Conservation (phyloP, 1,140 invertebrate genomes). For the Eriosoma lanigerum region DNA sequence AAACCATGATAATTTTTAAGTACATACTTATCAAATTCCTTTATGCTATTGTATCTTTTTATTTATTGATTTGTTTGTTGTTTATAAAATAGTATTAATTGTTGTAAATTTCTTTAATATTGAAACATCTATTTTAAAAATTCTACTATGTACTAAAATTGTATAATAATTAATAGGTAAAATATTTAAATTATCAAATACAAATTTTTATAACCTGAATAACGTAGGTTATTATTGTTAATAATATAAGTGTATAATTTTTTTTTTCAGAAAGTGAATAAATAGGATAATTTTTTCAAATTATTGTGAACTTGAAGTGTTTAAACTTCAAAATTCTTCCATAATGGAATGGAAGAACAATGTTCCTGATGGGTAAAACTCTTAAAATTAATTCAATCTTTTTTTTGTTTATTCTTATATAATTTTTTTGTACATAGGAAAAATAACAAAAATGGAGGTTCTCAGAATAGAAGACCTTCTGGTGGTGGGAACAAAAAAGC, state of each 20-base stretch:
- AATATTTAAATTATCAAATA: no score
- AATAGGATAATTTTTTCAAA: background rate
- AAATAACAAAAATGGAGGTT: conserved; percentile 28
- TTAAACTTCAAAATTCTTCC: conserved; percentile 37
- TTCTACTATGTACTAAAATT: no score
- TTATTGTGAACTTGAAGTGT: conserved; percentile 13
- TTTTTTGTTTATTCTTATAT: background rate
- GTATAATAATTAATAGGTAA: no score
- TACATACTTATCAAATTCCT: no score
- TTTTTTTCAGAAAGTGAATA: background rate
- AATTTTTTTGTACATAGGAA: conserved; percentile 21
- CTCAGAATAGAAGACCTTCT: conserved; percentile 43
- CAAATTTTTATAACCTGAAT: no score
- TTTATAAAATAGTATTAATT: no score
- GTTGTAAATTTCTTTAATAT: no score
- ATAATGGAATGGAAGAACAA: conserved; percentile 50
- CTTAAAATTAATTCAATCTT: background rate
- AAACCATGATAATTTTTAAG: no score
- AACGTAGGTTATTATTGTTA: no score
- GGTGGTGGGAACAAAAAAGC: conserved; percentile 41
- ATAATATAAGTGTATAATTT: background rate
- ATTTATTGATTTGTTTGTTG: no score
- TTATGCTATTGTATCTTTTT: no score
- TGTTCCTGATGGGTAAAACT: conserved; percentile 31
- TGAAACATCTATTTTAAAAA: no score